Evolutionary conservation across 2,113 vertebrate genomes (phyloP).

Genomic region (Sapajus apella): DNA sequence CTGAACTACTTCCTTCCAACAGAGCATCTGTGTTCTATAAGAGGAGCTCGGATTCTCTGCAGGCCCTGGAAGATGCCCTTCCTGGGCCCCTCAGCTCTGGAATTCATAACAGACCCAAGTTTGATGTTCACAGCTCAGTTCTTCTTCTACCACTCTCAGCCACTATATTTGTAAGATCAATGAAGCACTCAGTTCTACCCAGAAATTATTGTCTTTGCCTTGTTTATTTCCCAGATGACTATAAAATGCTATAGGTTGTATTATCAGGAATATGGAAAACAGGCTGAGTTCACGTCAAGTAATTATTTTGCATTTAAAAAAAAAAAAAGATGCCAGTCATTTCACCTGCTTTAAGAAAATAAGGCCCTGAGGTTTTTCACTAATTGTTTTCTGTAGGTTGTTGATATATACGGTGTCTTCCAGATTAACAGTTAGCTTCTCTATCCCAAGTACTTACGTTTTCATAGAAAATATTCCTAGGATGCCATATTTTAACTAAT

Average conservation of each 20-base stretch:
- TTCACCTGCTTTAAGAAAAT: not conserved
- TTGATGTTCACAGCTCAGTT: constrained; percentile 10
- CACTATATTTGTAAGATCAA: not conserved
- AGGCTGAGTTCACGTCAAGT: not conserved
- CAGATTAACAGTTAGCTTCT: not conserved
- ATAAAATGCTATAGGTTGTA: not conserved
- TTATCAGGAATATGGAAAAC: not conserved
- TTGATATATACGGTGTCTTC: not conserved
- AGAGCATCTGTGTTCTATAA: constrained; percentile 74
- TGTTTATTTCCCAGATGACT: not conserved
- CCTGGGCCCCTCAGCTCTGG: constrained; percentile 58
- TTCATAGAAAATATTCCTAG: constrained; percentile 19
- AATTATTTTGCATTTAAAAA: not conserved
- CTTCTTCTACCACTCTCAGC: not conserved
- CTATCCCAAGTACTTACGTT: not conserved
- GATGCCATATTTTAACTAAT: constrained; percentile 5
- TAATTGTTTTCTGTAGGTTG: not conserved
- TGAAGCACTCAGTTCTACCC: not conserved
- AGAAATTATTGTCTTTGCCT: not conserved
- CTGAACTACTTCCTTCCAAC: constrained; percentile 60
- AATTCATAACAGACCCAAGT: constrained; percentile 56
- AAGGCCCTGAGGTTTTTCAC: not conserved
- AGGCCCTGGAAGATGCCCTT: constrained; percentile 45
- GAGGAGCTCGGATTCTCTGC: constrained; percentile 48
- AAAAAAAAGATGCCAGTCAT: not conserved